Conservation (phyloP, 2,113 vertebrate genomes). For the Eleginops maclovinus region DNA sequence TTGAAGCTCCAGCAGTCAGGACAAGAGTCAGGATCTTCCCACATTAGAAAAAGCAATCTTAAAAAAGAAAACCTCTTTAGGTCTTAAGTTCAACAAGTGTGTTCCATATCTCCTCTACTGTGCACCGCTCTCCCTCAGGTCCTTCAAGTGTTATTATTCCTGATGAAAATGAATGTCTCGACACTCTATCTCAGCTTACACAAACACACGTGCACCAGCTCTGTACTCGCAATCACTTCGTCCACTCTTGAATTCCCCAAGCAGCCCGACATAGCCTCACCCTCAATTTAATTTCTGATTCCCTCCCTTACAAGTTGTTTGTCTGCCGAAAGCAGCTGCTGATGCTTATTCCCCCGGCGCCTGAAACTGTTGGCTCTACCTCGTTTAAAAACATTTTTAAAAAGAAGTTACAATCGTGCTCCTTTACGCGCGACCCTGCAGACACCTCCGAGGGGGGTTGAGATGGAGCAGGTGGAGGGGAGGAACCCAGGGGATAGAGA, state of each 20-base stretch:
- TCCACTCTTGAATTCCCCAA: conserved; percentile 14
- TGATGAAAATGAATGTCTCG: conserved; percentile 63
- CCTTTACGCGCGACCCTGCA: neutral
- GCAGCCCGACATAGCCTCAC: conserved; percentile 16
- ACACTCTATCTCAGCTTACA: neutral
- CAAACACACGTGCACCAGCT: neutral
- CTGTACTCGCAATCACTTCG: conserved; percentile 35
- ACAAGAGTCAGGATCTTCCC: conserved; percentile 39
- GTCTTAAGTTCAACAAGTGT: conserved; percentile 52
- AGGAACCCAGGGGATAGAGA: neutral
- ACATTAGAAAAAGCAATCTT: conserved; percentile 52
- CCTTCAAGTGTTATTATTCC: conserved; percentile 41
- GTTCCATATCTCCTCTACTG: conserved; percentile 27
- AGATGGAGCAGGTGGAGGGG: conserved; percentile 1
- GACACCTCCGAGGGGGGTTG: neutral
- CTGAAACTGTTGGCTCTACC: conserved; percentile 31
- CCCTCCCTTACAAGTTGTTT: conserved; percentile 54
- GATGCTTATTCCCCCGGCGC: conserved; percentile 26
- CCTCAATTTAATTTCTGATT: conserved; percentile 53
- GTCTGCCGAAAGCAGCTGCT: conserved; percentile 45
- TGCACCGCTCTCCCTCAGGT: conserved; percentile 12
- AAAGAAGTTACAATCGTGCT: conserved; percentile 13
- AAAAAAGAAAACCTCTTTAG: conserved; percentile 27
- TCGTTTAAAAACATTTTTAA: conserved; percentile 33
- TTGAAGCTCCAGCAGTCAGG: conserved; percentile 35